Base-by-base conservation (phyloP, 2,797 vertebrate genomes). In the Delichon dasypus region DNA sequence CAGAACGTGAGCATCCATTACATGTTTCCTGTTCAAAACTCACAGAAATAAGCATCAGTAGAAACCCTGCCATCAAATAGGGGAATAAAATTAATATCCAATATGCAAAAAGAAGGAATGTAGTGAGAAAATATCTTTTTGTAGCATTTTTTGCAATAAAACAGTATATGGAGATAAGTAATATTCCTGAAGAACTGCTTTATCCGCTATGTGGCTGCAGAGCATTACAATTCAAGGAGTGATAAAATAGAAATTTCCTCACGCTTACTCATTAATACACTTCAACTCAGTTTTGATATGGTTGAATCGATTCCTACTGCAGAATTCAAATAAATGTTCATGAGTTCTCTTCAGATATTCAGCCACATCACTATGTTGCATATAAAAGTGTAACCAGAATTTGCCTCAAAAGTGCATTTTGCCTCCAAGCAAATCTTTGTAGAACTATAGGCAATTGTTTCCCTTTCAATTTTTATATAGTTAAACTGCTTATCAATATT, bases 241-340 rank as follows among this genome's bases (percentile, higher is more conserved):
- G 36, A 29, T 83, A 79, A 77, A 78, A 71, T 21, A 87, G 60
- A 85, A 80, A 82, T 79, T 90, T 90, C 68, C 26, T 77, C 55
- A 66, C 51, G 25, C 29, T 87, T 70, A 57, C 16, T 86, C 66
- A 90, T 95, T 88, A 86, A 84, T 73, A 67, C 45, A 61, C 25
- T 88, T 89, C 77, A 82, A 25, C 40, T 66, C 74, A 87, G 48
- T 38, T 93, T 95, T 90, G 55, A 57, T 55, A 73, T 0, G 0
- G 48, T 53, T 85, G 74, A 91, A 79, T 76, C 84, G 38, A 84
- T 79, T 78, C 48, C 48, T 53, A 53, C 58, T 79, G 80, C 51
- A 74, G 68, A 94, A 93, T 86, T 94, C 36, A 89, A 91, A 86
- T 78, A 70, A 93, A 60, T 38, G 36, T 81, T 91, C 55, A 54